Percentiles rank a stretch among this genome's conserved stretches.
These are phyloP conservation scores for Hemitrygon akajei DNA, from an alignment of 2,797 vertebrate genomes.

Conservation along the genomic window DNA sequence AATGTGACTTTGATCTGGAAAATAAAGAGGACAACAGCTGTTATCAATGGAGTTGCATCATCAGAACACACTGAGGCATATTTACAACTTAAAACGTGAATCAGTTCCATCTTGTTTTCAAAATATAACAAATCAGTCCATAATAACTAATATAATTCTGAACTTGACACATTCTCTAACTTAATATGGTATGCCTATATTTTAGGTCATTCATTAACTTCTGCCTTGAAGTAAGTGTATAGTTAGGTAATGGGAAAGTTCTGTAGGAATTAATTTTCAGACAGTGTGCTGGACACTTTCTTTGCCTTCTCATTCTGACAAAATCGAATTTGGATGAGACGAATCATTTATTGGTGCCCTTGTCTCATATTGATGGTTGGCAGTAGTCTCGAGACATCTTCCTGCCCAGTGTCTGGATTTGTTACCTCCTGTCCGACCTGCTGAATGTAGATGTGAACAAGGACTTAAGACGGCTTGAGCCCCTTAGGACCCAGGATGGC, in stretches of 20 bases:
- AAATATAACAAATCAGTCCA: not conserved
- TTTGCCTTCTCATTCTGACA: not conserved
- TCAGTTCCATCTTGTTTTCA: not conserved
- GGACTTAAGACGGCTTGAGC: not conserved
- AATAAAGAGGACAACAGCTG: not conserved
- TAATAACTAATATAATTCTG: not conserved
- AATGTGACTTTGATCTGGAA: slow-evolving; percentile 67
- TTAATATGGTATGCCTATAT: not conserved
- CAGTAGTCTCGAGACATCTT: not conserved
- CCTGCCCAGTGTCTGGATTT: not conserved
- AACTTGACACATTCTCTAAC: not conserved
- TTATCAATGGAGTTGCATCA: not conserved
- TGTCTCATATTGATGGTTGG: not conserved
- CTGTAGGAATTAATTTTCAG: not conserved
- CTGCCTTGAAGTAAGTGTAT: not conserved
- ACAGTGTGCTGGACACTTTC: not conserved
- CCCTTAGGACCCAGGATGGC: not conserved
- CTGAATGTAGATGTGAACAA: not conserved
- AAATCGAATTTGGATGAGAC: no score
- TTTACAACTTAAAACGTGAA: not conserved
- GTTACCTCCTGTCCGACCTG: not conserved
- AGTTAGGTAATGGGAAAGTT: not conserved
- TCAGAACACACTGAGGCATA: not conserved
- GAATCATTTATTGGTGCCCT: not conserved
- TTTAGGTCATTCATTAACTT: not conserved